Base-by-base conservation (phyloP, 2,888 invertebrate genomes). In the Buathra laborator region DNA sequence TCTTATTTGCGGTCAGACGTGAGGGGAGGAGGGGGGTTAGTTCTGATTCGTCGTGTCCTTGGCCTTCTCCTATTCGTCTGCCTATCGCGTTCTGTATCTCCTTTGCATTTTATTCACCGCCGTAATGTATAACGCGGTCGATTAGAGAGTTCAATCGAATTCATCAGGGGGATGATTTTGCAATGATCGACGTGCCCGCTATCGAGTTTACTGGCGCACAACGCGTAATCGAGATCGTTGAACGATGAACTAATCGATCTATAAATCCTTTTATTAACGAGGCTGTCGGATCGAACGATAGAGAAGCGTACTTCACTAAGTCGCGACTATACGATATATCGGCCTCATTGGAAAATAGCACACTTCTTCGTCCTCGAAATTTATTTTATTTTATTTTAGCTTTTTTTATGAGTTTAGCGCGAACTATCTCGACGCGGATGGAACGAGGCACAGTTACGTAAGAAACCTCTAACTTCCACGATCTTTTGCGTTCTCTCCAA, bases 1-100 rank as follows among this genome's bases (percentile, higher is more conserved):
- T 62, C 59, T 59, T 62, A 46, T 74, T 48, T 46, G 46, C 12
- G 62, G 29, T 24, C 9, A 29, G 7, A 1, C 37, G 37, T 7
- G 37, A 37, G 32, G 7, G 46, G 66, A n/a, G 19, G 24, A 24
- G 24, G 24, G 24, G 43, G 76, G 67, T 37, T 51, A 44, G 59
- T 59, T 74, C 81, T 75, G 68, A 29, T 83, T 56, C 59, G 16
- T 68, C 72, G n/a, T 75, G 71, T 86, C 64, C 84, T 89, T 84
- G 84, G 81, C 84, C 81, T 84, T 84, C 77, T 67, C 71, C 71
- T 76, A 76, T 72, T 29, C 56, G 67, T 66, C 59, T 10, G 44
- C 46, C 83, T 56, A 76, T 76, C 71, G n/a, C 72, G 37, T 37
- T 37, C 37, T 37, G 37, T 67, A 64, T 48, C 53, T 37, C 66